Evolutionary conservation across 1,140 invertebrate genomes (phyloP).

Genomic region (Nomia melanderi): DNA sequence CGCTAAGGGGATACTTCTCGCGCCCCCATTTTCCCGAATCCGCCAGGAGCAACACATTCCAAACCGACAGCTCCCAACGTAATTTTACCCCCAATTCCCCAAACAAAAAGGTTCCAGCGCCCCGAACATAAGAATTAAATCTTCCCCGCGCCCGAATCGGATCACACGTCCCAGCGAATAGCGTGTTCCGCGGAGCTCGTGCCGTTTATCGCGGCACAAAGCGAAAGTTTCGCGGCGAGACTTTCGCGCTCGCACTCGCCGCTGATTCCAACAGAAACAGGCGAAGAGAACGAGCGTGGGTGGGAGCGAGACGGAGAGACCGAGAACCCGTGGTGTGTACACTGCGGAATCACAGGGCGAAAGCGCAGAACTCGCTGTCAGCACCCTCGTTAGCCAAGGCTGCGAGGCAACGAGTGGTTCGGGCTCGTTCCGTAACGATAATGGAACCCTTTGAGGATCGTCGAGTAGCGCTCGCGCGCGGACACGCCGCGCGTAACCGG

Average conservation of each 20-base stretch:
- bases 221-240: too few relatives aligned
- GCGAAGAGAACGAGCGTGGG: not conserved
- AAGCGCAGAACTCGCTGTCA: conserved; percentile 47
- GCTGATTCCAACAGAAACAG: not conserved
- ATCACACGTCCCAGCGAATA: too few relatives aligned
- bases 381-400: conserved; percentile 58
- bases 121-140: too few relatives aligned
- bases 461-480: conserved; percentile 57
- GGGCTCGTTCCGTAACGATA: conserved; percentile 70
- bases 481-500: conserved; percentile 43
- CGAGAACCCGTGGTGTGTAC: conserved; percentile 18
- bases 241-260: not conserved
- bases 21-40: too few relatives aligned
- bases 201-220: too few relatives aligned
- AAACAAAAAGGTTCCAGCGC: too few relatives aligned
- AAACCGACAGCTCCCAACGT: too few relatives aligned
- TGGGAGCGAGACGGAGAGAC: not conserved
- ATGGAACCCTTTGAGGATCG: conserved; percentile 72
- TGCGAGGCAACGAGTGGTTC: conserved; percentile 61
- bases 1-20: too few relatives aligned
- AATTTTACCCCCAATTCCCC: too few relatives aligned
- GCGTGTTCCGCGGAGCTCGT: too few relatives aligned
- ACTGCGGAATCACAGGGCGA: conserved; percentile 12
- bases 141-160: too few relatives aligned
- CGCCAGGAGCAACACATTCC: too few relatives aligned